Evolutionary conservation across 2,888 invertebrate genomes (phyloP), one percentile per base, ranked within the genome.

Genomic region (Eupithecia tripunctaria): DNA sequence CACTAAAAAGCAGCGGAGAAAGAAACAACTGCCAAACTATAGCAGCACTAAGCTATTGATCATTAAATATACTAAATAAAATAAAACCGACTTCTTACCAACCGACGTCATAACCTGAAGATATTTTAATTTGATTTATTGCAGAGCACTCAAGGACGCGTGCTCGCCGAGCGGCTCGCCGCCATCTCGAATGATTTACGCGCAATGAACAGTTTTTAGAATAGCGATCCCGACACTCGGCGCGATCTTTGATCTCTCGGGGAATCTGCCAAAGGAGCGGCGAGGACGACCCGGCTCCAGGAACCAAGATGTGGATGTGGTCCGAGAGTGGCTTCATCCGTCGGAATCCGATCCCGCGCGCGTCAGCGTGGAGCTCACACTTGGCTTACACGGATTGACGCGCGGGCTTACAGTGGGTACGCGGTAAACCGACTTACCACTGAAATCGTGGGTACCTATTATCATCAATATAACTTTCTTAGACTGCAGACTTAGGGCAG

Each of bases 91-190:
- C n/a, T 32, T 21, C 36, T n/a, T 47, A 8, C 47, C 47, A 47
- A 47, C n/a, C 21, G 32, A 63, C 63, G 63, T 63, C 63, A 63
- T 32, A n/a, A 38, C 32, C 63, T 10, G 32, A 63, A 63, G 63
- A 63, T 63, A 63, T 63, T 63, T 63, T 38, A 14, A 63, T 38
- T 38, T 63, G 38, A 63, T 36, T 63, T 63, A 63, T 63, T 63
- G 63, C 38, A 14, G 63, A 63, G 63, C 63, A 21, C 21, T 63
- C 36, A 63, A 36, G 63, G 63, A 36, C 38, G 63, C 15, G 4
- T 21, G 21, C 10, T 47, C 7, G 21, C 21, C 36, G 63, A 36
- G 25, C 36, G 14, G n/a, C 63, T 38, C 5, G 21, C 21, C 5
- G 21, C 21, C 15, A 32, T 62, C 29, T 38, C 32, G 4, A 36